Base-by-base conservation (phyloP, 2,888 invertebrate genomes). In the Meganola albula region DNA sequence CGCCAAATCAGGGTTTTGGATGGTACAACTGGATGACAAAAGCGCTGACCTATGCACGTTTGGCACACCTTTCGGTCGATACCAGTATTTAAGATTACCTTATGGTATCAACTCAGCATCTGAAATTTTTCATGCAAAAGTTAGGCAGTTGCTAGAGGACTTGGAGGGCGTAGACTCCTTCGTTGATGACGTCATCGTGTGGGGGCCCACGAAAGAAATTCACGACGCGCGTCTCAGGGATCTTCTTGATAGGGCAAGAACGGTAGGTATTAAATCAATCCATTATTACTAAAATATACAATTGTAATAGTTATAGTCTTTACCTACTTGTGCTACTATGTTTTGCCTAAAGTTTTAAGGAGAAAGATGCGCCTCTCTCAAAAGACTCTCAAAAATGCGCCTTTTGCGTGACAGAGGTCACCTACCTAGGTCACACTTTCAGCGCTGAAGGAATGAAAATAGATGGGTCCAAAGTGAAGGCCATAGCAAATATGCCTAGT, bases 11-110 rank as follows among this genome's bases (percentile, higher is more conserved):
- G 16, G 2, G 39, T 38, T 22, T 21, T 53, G 10, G 51, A 53
- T 21, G 51, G 45, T 2, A 34, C 30, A 5, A 43, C 38, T n/a
- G 47, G 47, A 51, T 23, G 36, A 37, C 4, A 36, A 34, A 3
- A 51, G 53, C 26, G 44, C 51, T 1, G 42, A 48, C 16, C 23
- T 54, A 4, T 53, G 51, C 26, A 57, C 53, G 1, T 57, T 53
- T 24, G 28, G 13, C 7, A 44, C 46, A 1, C 45, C 44, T 0
- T 44, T 40, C 20, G 45, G 41, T 1, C 11, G 44, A 5, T 52
- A 40, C 34, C 37, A 37, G 10, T 53, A 43, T 36, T 21, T 48
- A 9, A 30, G 45, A 2, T 14, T 51, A 16, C 52, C 57, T 1
- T 53, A 31, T 24, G 48, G 50, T 4, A 37, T 55, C 1, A 45